phyloP scores from a whole-genome alignment of 2,888 invertebrate genomes.

The Parochlus steinenii region DNA sequence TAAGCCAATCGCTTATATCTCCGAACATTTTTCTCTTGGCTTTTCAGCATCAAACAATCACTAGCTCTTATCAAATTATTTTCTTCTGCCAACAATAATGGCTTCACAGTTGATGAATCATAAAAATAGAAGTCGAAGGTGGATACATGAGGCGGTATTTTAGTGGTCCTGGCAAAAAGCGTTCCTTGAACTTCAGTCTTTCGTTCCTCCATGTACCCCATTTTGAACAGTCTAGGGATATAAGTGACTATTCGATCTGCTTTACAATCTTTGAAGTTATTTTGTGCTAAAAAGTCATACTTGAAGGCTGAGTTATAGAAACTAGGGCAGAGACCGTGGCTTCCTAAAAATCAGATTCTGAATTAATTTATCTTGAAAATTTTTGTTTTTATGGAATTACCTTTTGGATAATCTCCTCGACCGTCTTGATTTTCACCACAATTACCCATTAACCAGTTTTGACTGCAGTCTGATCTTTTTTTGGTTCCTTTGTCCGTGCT shows the following conservation, averaged over 20 bases:
- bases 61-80: too few species aligned
- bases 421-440: conserved; percentile 18
- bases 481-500: conserved; percentile 18
- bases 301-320: conserved; percentile 19
- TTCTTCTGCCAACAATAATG: too few species aligned
- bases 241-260: conserved; percentile 3
- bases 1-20: too few species aligned
- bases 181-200: conserved; percentile 15
- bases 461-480: conserved; percentile 18
- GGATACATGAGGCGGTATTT: conserved; percentile 1
- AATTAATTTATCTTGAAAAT: neutral
- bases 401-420: neutral
- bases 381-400: neutral
- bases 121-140: conserved; percentile 6
- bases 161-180: neutral
- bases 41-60: too few species aligned
- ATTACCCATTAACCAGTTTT: conserved; percentile 20
- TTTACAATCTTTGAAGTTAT: conserved; percentile 16
- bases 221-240: conserved; percentile 17
- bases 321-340: conserved; percentile 19
- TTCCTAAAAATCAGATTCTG: conserved; percentile 16
- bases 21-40: conserved; percentile 4
- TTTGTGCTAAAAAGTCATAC: conserved; percentile 17
- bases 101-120: neutral
- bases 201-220: conserved; percentile 19